Evolutionary conservation across 2,888 invertebrate species (phyloP).

Genomic region (Luffia ferchaultella): DNA sequence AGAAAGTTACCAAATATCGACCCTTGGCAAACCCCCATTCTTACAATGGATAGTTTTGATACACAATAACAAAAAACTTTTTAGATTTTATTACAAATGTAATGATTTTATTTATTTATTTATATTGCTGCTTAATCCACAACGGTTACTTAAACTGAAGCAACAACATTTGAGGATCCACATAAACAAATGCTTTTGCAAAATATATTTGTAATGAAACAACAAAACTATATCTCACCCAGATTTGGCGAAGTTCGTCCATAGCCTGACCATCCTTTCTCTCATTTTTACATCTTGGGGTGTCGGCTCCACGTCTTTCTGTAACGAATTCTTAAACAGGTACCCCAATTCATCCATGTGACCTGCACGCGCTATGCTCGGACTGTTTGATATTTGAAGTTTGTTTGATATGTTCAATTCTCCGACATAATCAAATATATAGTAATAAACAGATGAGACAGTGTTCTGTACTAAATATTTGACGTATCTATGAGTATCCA

Average conservation of each 20-base stretch:
- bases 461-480: conserved; percentile 37
- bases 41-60: no score
- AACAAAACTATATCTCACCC: no score
- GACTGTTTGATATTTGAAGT: conserved; percentile 16
- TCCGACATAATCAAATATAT: conserved; percentile 50
- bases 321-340: conserved; percentile 38
- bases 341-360: conserved; percentile 50
- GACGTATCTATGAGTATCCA: conserved; percentile 39
- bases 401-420: conserved; percentile 34
- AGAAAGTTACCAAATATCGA: no score
- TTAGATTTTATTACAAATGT: no score
- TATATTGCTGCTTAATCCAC: no score
- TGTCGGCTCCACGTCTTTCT: conserved; percentile 35
- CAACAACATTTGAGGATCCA: no score
- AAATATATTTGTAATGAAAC: no score
- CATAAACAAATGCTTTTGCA: no score
- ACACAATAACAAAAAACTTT: no score
- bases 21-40: no score
- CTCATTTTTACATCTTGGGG: conserved; percentile 42
- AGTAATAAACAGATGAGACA: conserved; percentile 43
- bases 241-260: conserved; percentile 57
- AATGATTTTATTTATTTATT: no score
- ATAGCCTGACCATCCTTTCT: conserved; percentile 45
- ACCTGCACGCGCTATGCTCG: conserved; percentile 30
- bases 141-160: no score